Conservation (phyloP, 2,797 vertebrate genomes). For the Melanotaenia boesemani region DNA sequence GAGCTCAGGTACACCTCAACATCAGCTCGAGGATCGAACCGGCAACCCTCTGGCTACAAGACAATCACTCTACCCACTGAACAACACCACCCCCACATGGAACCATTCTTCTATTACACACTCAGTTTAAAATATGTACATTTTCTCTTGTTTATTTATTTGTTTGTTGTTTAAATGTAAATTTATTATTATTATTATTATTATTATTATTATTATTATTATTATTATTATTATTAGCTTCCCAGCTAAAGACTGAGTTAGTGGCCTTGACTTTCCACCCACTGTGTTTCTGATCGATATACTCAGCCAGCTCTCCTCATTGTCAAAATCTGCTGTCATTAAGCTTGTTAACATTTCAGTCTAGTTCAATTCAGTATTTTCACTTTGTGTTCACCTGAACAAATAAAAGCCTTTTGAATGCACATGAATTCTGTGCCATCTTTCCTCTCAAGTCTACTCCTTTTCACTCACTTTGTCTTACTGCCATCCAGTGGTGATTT, state of each 20-base stretch:
- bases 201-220: no score
- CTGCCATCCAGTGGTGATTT: constrained; percentile 74
- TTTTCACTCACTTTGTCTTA: constrained; percentile 28
- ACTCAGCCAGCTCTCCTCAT: neutral
- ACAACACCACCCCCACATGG: neutral
- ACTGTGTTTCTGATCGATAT: neutral
- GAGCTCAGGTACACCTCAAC: no score
- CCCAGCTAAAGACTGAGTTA: neutral
- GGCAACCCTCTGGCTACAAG: no score
- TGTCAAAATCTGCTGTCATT: neutral
- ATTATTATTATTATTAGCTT: no score
- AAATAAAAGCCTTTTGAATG: neutral
- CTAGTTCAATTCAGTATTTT: neutral
- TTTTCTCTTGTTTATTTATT: neutral
- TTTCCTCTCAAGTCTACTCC: neutral
- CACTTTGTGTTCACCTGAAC: neutral
- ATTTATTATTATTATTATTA: neutral
- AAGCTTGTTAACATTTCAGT: no score
- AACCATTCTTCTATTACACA: neutral
- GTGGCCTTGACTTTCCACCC: neutral
- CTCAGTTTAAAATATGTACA: neutral
- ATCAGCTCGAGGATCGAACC: no score
- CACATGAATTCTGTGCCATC: neutral
- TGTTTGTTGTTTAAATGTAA: neutral
- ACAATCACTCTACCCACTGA: no score